Evolutionary conservation across 2,888 invertebrate species (phyloP), one percentile per base, ranked within the genome.

Genomic region (Agrenia bidenticulata): DNA sequence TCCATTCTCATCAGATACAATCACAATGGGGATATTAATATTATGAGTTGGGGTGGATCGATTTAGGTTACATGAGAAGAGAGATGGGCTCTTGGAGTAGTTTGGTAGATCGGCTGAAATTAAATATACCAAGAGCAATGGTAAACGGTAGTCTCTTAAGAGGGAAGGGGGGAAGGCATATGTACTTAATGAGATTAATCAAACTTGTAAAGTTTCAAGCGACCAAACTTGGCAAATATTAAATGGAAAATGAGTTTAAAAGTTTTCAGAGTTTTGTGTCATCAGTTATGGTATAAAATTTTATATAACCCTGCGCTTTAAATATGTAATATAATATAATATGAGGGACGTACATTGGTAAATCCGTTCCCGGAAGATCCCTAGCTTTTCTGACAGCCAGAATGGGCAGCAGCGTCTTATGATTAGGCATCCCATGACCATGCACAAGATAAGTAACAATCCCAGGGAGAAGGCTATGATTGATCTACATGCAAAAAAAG

Each of bases 1-100:
- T 13, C 69, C 69, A 50, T 69, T 66, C 54, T 68, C 68, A 42
- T 71, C 71, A 1, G 66, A 66, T 7, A 71, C 55, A 27, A 71
- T 64, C 7, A 71, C 71, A 23, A 69, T 64, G 17, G 71, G 71
- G 60, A 71, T 71, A 39, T 69, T 69, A 37, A 63, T 45, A 21
- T 67, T 61, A 24, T 66, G 64, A 21, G 63, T 32, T 23, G 58
- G 45, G 17, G 37, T 37, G 2, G 58, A 58, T 58, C 58, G 39
- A 32, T 21, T 57, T 21, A 45, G 17, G 17, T 49, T 42, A n/a
- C 15, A 49, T 5, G 58, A 58, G 49, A 58, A 58, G 15, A 58
- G 58, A 7, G 58, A 58, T 7, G 58, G 58, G 24, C 58, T 58
- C 27, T 58, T 58, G 13, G 58, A 23, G 24, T 41, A 58, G 49